Percentiles rank a stretch among this genome's conserved stretches.
These are phyloP conservation scores for Mercenaria mercenaria DNA, from an alignment of 1,140 invertebrate species.

Conservation along the genomic window DNA sequence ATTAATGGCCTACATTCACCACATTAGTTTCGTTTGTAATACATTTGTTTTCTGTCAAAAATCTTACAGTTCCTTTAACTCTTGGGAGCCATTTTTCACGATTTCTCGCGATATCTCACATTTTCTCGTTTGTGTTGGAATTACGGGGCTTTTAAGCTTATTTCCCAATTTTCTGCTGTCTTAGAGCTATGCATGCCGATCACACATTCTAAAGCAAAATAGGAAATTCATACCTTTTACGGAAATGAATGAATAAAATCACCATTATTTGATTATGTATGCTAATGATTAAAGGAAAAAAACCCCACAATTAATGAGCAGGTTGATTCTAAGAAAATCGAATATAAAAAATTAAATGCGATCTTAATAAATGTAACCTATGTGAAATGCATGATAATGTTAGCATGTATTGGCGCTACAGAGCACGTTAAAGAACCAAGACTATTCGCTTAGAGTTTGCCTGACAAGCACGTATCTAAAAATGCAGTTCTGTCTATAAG, in stretches of 20 bases:
- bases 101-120: neutral
- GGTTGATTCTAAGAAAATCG: too few relatives aligned
- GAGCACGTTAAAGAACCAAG: too few relatives aligned
- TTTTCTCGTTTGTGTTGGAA: neutral
- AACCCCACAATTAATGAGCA: too few relatives aligned
- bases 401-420: too few relatives aligned
- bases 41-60: slow-evolving; percentile 17
- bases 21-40: slow-evolving; percentile 8
- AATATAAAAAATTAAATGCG: too few relatives aligned
- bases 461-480: too few relatives aligned
- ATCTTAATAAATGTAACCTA: too few relatives aligned
- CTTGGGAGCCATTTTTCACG: neutral
- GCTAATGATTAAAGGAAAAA: neutral
- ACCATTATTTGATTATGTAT: neutral
- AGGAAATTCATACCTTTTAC: neutral
- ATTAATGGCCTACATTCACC: too few relatives aligned
- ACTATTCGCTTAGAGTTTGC: too few relatives aligned
- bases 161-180: slow-evolving; percentile 24
- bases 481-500: too few relatives aligned
- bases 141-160: neutral
- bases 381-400: too few relatives aligned
- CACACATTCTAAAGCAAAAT: neutral
- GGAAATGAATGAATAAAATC: slow-evolving; percentile 12
- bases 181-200: neutral
- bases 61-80: neutral